Evolutionary conservation across 2,888 invertebrate genomes (phyloP), one percentile per base, ranked within the genome.

Genomic region (Drosophila nr. medialis): DNA sequence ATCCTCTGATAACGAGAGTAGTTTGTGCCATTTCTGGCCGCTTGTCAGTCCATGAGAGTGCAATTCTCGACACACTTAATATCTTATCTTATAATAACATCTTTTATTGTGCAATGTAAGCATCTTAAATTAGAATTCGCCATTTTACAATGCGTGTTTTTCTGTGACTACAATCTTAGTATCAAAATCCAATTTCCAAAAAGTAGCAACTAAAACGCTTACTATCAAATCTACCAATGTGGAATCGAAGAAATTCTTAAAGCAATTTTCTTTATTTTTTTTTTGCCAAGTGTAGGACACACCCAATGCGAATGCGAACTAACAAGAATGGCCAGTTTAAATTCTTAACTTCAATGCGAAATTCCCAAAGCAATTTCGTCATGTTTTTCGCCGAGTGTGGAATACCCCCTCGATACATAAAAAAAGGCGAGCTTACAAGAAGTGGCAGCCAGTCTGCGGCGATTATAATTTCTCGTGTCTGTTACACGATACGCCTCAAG

Each of bases 401-500:
- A 68, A 55, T 60, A 32, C 55, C 62, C 21, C 13, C 18, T 29
- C 27, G 38, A 24, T 54, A n/a, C 38, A 59, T 32, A 15, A 45
- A 24, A 5, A 11, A 42, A 36, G 59, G 50, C 27, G 15, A 13
- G 18, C 27, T 49, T 51, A 21, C 51, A 60, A 56, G 62, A 55
- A 45, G 53, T 18, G 56, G 29, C 27, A 29, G 30, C n/a, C 15
- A 61, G 32, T 40, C 59, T 10, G 50, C 60, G 32, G 50, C 60
- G 29, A 58, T 72, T 67, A 60, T 34, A 51, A 72, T 77, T 51
- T 69, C 74, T 77, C 27, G 38, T 45, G 45, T 45, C 60, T 56
- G 64, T 74, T 74, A 77, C 78, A 77, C 64, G 78, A 77, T 45
- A 61, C 36, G 15, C 48, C 36, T 32, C 32, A 32, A 34, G 56